These are phyloP conservation scores for Notamacropus eugenii DNA, from an alignment of 2,797 vertebrate genomes.

Conservation along the genomic window DNA sequence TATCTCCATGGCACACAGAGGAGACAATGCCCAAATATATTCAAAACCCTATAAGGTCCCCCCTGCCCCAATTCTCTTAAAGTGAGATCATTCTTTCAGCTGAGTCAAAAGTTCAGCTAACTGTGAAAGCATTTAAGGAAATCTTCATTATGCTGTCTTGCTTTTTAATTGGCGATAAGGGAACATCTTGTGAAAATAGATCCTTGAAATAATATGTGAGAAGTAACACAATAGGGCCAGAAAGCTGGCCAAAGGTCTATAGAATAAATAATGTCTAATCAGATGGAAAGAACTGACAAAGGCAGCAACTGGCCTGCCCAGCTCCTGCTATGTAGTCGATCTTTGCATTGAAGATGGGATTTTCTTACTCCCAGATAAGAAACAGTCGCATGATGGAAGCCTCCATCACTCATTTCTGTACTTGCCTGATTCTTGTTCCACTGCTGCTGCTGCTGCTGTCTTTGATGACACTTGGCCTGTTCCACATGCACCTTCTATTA, in stretches of 20 bases:
- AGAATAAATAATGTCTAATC: background rate
- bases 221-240: background rate
- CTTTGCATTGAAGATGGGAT: background rate
- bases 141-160: background rate
- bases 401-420: background rate
- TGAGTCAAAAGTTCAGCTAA: background rate
- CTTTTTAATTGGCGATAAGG: background rate
- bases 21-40: background rate
- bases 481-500: background rate
- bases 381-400: background rate
- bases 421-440: background rate
- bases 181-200: background rate
- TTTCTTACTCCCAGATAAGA: background rate
- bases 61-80: background rate
- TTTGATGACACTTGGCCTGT: background rate
- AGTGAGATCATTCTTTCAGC: background rate
- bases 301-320: too few species aligned
- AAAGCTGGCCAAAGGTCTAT: background rate
- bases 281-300: background rate
- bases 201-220: background rate
- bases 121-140: slow-evolving; percentile 4
- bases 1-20: background rate
- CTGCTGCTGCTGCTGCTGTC: background rate
- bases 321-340: background rate
- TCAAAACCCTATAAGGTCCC: background rate